phyloP scores from a whole-genome alignment of 92 coral and sea anemone genomes.

The Palythoa grandiflora region DNA sequence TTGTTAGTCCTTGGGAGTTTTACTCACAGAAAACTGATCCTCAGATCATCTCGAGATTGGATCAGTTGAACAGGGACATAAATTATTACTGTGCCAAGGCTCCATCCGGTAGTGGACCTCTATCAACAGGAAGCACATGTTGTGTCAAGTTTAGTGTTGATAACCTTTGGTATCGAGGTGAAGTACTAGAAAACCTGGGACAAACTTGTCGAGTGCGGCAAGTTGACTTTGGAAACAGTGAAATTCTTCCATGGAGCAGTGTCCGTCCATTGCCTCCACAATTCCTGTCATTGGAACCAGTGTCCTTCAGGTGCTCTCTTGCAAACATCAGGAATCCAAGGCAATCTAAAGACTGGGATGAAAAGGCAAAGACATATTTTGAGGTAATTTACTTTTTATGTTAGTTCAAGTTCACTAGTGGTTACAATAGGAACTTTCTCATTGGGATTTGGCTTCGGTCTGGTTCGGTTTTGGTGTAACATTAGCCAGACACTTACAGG shows the following conservation, averaged over 20 bases:
- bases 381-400: constrained; percentile 4
- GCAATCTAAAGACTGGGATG: constrained; percentile 35
- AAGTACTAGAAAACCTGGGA: constrained; percentile 29
- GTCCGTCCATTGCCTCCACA: constrained; percentile 56
- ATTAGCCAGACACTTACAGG: too few species aligned
- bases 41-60: constrained; percentile 47
- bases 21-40: constrained; percentile 77
- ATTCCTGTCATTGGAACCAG: constrained; percentile 49
- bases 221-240: constrained; percentile 70
- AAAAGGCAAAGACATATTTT: constrained; percentile 44
- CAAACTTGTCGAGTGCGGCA: constrained; percentile 53
- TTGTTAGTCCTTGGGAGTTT: constrained; percentile 74
- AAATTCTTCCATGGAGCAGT: constrained; percentile 52
- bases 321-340: constrained; percentile 59
- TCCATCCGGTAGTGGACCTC: constrained; percentile 21
- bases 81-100: constrained; percentile 53
- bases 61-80: constrained; percentile 56
- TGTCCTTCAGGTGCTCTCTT: constrained; percentile 44
- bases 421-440: too few species aligned
- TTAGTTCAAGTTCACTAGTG: too few species aligned
- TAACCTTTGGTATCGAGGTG: constrained; percentile 71
- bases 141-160: constrained; percentile 65
- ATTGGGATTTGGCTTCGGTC: too few species aligned
- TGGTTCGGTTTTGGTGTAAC: too few species aligned
- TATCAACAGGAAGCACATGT: constrained; percentile 53